Percentiles rank a stretch among this genome's conserved stretches.
These are phyloP conservation scores for Trichonephila inaurata DNA, from an alignment of 1,140 invertebrate species.

Conservation along the genomic window DNA sequence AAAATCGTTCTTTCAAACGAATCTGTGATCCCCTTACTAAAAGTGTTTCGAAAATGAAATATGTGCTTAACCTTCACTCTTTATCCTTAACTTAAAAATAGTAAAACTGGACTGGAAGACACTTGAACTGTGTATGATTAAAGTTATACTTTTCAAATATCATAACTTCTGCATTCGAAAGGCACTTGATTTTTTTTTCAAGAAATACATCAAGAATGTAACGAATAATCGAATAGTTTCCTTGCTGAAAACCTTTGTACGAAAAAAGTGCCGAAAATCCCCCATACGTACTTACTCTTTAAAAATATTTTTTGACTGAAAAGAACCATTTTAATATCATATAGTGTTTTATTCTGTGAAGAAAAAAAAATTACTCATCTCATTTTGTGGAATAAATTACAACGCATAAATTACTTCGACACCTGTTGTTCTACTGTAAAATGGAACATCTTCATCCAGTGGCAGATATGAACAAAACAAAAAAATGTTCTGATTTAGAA, in stretches of 20 bases:
- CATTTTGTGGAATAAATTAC: neutral
- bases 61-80: neutral
- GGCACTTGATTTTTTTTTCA: no score
- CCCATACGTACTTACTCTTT: neutral
- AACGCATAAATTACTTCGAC: neutral
- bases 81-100: neutral
- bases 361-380: neutral
- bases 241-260: no score
- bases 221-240: no score
- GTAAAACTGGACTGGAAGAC: neutral
- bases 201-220: no score
- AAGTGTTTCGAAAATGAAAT: neutral
- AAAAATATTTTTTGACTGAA: constrained; percentile 19
- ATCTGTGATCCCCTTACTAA: neutral
- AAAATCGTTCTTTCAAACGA: neutral
- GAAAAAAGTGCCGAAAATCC: constrained; percentile 22
- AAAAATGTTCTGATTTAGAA: no score
- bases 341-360: neutral
- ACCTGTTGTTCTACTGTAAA: neutral
- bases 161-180: no score
- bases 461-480: no score
- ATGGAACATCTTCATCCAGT: no score
- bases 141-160: no score
- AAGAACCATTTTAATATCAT: neutral
- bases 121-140: no score